These are phyloP conservation scores for Mastacembelus armatus DNA, from an alignment of 2,797 vertebrate species.

Conservation along the genomic window DNA sequence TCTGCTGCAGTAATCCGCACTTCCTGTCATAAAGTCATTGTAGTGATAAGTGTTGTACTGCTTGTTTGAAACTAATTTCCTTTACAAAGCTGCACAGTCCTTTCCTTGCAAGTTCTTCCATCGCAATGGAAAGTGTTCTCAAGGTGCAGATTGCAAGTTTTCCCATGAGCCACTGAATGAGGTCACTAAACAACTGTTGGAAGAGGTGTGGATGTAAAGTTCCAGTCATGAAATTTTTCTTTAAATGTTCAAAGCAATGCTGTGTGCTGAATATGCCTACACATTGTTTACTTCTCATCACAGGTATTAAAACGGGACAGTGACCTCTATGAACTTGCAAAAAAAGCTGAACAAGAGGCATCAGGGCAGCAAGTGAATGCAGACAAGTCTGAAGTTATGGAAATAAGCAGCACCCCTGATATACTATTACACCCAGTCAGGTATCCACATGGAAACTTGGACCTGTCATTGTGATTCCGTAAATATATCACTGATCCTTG, in stretches of 20 bases:
- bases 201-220: slow-evolving; percentile 83
- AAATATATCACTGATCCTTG: background rate
- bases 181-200: slow-evolving; percentile 85
- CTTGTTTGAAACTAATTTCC: slow-evolving; percentile 62
- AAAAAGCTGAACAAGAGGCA: slow-evolving; percentile 28
- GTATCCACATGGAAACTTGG: slow-evolving; percentile 24
- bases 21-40: background rate
- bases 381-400: slow-evolving; percentile 6
- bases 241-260: background rate
- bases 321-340: slow-evolving; percentile 14
- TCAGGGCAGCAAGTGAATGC: background rate
- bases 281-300: background rate
- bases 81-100: slow-evolving; percentile 87
- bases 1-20: background rate
- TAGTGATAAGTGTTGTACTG: background rate
- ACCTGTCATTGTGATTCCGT: background rate
- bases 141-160: slow-evolving; percentile 90
- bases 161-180: slow-evolving; percentile 91
- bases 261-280: background rate
- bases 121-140: slow-evolving; percentile 84
- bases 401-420: background rate
- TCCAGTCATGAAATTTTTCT: background rate
- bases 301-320: slow-evolving; percentile 54
- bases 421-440: slow-evolving; percentile 37
- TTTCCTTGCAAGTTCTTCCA: slow-evolving; percentile 96